phyloP scores from a whole-genome alignment of 2,888 invertebrate genomes.

The Diarsia dahlii region DNA sequence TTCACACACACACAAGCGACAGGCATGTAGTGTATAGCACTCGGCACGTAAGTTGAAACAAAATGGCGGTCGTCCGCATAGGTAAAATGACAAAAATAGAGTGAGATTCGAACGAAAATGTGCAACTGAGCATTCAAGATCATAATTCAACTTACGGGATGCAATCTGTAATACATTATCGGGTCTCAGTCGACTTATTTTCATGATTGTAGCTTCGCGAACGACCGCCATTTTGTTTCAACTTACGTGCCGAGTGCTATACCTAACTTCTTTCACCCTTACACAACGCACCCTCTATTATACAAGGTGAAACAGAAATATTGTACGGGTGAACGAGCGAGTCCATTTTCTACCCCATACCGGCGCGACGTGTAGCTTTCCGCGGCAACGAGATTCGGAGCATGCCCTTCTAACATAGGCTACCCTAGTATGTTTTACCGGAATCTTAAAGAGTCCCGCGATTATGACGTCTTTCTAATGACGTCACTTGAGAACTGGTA shows the following conservation, averaged over 20 bases:
- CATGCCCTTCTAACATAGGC: slow-evolving; percentile 10
- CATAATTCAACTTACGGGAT: too few relatives aligned
- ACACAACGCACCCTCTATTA: background rate
- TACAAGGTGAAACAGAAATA: slow-evolving; percentile 25
- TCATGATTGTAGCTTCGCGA: too few relatives aligned
- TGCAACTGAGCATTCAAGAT: too few relatives aligned
- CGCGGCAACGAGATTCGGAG: background rate
- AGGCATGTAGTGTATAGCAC: background rate
- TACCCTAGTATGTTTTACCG: slow-evolving; percentile 27
- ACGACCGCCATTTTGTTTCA: too few relatives aligned
- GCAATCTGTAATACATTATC: too few relatives aligned
- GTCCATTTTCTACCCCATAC: slow-evolving; percentile 16
- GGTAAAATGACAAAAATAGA: too few relatives aligned
- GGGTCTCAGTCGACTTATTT: too few relatives aligned
- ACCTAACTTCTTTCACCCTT: slow-evolving; percentile 8
- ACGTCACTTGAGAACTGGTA: slow-evolving; percentile 28
- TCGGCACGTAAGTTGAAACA: too few relatives aligned
- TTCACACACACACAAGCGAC: background rate
- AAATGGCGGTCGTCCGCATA: too few relatives aligned
- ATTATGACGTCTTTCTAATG: slow-evolving; percentile 36
- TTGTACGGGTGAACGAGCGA: background rate
- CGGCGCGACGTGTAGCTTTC: background rate
- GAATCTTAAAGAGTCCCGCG: slow-evolving; percentile 34
- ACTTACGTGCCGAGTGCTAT: too few relatives aligned
- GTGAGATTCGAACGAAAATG: too few relatives aligned